Conservation (phyloP, 2,113 vertebrate species). For the Mugil cephalus region DNA sequence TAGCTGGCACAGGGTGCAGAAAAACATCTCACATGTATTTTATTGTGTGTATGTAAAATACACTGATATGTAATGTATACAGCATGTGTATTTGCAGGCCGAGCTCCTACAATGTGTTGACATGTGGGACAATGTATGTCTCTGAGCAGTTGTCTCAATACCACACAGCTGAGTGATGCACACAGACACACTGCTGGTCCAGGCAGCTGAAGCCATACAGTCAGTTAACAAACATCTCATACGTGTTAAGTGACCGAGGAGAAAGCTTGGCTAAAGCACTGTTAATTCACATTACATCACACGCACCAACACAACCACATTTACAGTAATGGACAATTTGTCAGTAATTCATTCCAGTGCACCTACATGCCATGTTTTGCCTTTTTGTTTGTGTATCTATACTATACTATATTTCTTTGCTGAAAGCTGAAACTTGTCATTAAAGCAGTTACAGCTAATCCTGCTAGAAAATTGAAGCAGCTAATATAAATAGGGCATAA, state of each 20-base stretch:
- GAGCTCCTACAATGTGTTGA: conserved; percentile 46
- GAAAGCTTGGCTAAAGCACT: background rate
- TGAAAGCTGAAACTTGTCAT: background rate
- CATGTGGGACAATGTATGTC: conserved; percentile 51
- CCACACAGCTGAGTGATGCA: conserved; percentile 48
- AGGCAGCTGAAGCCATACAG: conserved; percentile 39
- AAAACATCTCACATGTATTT: background rate
- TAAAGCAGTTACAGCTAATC: conserved; percentile 14
- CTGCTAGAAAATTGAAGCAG: conserved; percentile 18
- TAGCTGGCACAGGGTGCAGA: too few relatives aligned
- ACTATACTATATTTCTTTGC: too few relatives aligned
- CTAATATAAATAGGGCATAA: conserved; percentile 31
- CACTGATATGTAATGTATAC: conserved; percentile 19
- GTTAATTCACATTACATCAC: background rate
- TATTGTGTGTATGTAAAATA: background rate
- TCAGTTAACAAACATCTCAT: conserved; percentile 26
- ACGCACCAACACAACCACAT: background rate
- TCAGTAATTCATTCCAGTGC: conserved; percentile 2
- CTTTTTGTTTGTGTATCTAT: background rate
- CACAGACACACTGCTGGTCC: conserved; percentile 30
- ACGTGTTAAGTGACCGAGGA: conserved; percentile 27
- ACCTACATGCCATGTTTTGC: conserved; percentile 1
- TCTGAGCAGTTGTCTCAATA: conserved; percentile 61
- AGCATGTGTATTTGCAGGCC: conserved; percentile 2
- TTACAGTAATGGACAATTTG: conserved; percentile 15